phyloP scores from a whole-genome alignment of 2,113 vertebrate species.

The Bambusicola thoracicus region DNA sequence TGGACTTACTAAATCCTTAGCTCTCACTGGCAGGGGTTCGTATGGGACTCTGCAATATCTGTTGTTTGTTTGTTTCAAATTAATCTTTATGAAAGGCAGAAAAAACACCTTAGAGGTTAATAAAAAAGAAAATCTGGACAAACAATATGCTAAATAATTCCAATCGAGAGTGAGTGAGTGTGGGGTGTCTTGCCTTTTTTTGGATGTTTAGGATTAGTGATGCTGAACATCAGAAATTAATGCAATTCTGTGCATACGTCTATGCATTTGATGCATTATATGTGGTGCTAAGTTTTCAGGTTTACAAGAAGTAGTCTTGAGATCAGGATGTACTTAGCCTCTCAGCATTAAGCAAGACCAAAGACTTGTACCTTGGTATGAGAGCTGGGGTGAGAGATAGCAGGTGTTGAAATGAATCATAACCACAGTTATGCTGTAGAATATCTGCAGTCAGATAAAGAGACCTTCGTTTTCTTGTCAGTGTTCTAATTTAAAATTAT shows the following conservation, averaged over 20 bases:
- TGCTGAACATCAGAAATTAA: neutral
- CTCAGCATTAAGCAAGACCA: neutral
- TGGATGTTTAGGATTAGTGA: neutral
- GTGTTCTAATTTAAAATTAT: neutral
- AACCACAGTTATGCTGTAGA: neutral
- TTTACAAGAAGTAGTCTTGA: neutral
- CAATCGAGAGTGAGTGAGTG: neutral
- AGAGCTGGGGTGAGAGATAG: neutral
- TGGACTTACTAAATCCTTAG: neutral
- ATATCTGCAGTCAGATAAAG: neutral
- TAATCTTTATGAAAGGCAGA: neutral
- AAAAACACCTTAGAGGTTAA: neutral
- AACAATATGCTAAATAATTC: neutral
- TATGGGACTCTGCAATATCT: neutral
- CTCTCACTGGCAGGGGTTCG: neutral
- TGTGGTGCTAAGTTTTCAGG: fast-evolving
- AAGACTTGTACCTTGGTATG: neutral
- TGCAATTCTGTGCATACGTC: neutral
- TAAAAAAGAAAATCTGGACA: fast-evolving
- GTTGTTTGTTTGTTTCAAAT: neutral
- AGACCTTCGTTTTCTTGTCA: neutral
- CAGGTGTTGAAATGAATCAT: neutral
- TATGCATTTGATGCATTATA: neutral
- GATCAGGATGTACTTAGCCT: neutral
- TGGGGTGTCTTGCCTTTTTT: neutral